Base-by-base conservation (phyloP, 1,140 invertebrate species). In the Trichoplusia ni region DNA sequence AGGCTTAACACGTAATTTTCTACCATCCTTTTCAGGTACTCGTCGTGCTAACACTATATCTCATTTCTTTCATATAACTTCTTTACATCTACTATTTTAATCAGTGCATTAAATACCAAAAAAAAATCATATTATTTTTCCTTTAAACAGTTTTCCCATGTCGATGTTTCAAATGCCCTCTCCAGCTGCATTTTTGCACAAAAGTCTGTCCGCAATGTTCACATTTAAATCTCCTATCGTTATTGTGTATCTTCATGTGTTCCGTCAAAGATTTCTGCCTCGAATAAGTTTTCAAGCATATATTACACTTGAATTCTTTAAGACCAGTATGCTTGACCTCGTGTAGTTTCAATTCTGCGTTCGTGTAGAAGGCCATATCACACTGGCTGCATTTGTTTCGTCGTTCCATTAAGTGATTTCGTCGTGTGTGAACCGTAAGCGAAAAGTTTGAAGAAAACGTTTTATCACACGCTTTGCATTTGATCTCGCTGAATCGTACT, bases 251-350 rank as follows among this genome's bases (percentile, higher is more conserved):
- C 61, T 89, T 90, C 14, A 90, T 70, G 40, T 92, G 91, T 8
- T 84, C 79, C 7, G 80, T 86, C 21, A 92, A 80, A 16, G 90
- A 85, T 2, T 82, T 85, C 53, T 86, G 86, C 21, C 86, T 83
- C 2, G 84, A 92, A 77, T 89, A 93, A 75, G 67, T 84, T 37
- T 92, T 92, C 4, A 91, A 90, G 77, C 95, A 96, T 19, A 92
- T 86, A 7, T 44, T 31, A 38, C 68, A 74, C 29, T 49, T n/a
- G 25, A 54, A 74, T 13, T 94, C 94, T 47, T 93, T 93, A 63
- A 93, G 92, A 1, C 94, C 93, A 11, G 87, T 90, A 62, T 92
- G 91, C 21, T 81, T 90, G 3, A 90, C 59, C 68, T 87, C 84
- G 66, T 92, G 91, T 8, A 79, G 67, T n/a, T 81, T 80, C n/a